Evolutionary conservation across 2,888 invertebrate species (phyloP), one percentile per base, ranked within the genome.

Genomic region (Oligia fasciuncula): DNA sequence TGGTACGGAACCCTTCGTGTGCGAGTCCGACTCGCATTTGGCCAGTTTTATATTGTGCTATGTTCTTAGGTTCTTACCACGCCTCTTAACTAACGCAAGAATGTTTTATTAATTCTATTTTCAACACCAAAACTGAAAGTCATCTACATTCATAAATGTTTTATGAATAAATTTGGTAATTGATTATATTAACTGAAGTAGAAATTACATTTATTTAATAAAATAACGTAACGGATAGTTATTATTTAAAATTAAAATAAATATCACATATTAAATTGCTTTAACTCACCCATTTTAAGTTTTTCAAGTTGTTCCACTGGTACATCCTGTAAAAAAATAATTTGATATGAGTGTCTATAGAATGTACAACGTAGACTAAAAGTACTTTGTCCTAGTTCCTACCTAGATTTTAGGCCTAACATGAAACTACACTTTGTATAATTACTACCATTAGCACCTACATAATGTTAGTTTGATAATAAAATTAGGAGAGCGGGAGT

Each of bases 221-320:
- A 81, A 81, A 29, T 29, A 29, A 29, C n/a, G 51, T n/a, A 71
- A 57, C 35, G 57, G 46, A 46, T 60, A 23, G 9, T 35, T 60
- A 57, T 81, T 57, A 75, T 76, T 81, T 43, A 14, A 57, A 68
- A 66, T 60, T 60, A 4, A n/a, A 51, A 51, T 68, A 29, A 75
- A 51, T 35, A 54, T 17, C 6, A 60, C 35, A 40, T 40, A 40
- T 65, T 1, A 35, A 57, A 75, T 19, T 35, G 0, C 14, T 9
- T 0, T 14, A 19, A 91, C 95, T 95, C 76, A 96, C 96, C 95
- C 79, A 93, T 88, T 93, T 96, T 96, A 23, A 96, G 91, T 84
- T 96, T 96, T 87, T 96, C 96, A 84, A 96, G 87, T 87, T 96
- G 95, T 84, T 95, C 95, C 8, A 96, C 96, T 0, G 96, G 95